Percentiles rank a stretch among this genome's conserved stretches.
phyloP scores from a whole-genome alignment of 1,140 invertebrate genomes.

The Megalopta genalis region DNA sequence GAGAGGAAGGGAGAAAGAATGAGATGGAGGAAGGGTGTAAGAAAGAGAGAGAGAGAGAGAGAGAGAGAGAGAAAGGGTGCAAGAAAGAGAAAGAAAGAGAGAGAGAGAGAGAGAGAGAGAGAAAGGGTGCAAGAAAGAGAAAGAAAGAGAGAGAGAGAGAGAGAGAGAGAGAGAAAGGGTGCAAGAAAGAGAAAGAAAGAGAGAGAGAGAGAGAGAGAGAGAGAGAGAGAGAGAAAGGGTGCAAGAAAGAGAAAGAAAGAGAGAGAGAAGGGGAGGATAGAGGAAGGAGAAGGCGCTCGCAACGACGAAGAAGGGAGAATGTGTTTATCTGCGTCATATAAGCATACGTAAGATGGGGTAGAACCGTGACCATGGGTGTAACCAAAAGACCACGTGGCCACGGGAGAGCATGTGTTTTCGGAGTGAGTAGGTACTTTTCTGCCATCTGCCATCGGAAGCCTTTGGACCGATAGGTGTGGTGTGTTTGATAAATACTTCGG shows the following conservation, averaged over 20 bases:
- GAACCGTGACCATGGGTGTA: constrained; percentile 61
- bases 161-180: too few relatives aligned
- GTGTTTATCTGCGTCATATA: constrained; percentile 61
- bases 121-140: too few relatives aligned
- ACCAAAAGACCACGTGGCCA: constrained; percentile 64
- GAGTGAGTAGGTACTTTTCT: constrained; percentile 67
- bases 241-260: background rate
- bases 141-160: too few relatives aligned
- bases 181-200: too few relatives aligned
- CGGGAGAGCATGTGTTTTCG: constrained; percentile 62
- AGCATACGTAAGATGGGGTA: constrained; percentile 64
- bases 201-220: background rate
- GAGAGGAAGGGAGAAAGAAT: background rate
- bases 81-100: too few relatives aligned
- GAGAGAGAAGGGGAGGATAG: background rate
- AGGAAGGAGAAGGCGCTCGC: background rate
- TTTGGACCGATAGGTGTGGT: constrained; percentile 63
- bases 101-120: too few relatives aligned
- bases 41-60: background rate
- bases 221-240: background rate
- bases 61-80: too few relatives aligned
- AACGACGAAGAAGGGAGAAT: constrained; percentile 37
- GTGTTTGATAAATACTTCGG: constrained; percentile 60
- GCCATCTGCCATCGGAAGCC: constrained; percentile 56
- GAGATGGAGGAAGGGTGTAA: too few relatives aligned